A percentile compares a stretch with the other conserved stretches of the same genome.
Evolutionary conservation across 2,113 vertebrate species (phyloP).

Genomic region (Tonatia bakeri): DNA sequence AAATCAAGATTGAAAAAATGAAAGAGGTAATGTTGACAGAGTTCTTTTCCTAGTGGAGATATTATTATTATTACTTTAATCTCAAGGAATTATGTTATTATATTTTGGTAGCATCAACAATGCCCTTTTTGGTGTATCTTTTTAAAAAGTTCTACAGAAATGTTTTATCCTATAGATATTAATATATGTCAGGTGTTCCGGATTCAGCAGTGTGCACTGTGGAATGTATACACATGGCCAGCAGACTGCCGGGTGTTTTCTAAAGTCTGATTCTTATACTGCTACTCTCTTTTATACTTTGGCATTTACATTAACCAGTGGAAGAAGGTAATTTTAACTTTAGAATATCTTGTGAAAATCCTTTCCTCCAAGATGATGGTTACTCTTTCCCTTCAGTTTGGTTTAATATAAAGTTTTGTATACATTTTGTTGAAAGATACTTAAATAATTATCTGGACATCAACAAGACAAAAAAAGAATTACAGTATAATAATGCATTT

Average conservation of each 20-base stretch:
- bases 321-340: conserved; percentile 5
- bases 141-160: conserved; percentile 66
- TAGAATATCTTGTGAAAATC: not conserved
- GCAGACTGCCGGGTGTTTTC: conserved; percentile 56
- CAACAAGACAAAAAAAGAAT: not conserved
- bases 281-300: conserved; percentile 59
- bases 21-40: not conserved
- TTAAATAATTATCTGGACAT: not conserved
- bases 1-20: not conserved
- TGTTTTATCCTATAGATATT: not conserved
- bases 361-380: conserved; percentile 6
- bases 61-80: not conserved
- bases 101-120: not conserved
- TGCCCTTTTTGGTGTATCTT: conserved; percentile 52
- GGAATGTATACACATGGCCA: conserved; percentile 63
- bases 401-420: not conserved
- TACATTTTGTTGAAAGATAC: not conserved
- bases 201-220: conserved; percentile 48
- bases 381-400: not conserved
- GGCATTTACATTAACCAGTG: conserved; percentile 51
- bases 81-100: not conserved
- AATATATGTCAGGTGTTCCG: conserved; percentile 51
- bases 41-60: not conserved
- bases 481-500: not conserved
- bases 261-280: conserved; percentile 38